phyloP scores from a whole-genome alignment of 2,888 invertebrate genomes.

The Cantharis rustica region DNA sequence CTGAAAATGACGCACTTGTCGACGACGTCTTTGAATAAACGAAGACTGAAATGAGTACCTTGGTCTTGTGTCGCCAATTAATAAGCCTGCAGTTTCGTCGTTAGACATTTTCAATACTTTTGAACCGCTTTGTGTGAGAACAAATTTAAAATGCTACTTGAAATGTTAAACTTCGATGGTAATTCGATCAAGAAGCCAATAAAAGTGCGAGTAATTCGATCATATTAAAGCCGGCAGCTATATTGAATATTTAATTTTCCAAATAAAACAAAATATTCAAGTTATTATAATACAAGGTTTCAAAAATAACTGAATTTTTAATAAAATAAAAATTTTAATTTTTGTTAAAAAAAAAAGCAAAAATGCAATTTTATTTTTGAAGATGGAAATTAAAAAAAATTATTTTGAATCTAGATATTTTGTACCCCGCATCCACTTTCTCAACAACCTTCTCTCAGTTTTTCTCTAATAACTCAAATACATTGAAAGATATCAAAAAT shows the following conservation, averaged over 20 bases:
- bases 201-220: slow-evolving; percentile 25
- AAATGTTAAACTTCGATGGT: slow-evolving; percentile 24
- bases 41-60: slow-evolving; percentile 61
- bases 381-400: too few species aligned
- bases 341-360: too few species aligned
- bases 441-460: too few species aligned
- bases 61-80: slow-evolving; percentile 53
- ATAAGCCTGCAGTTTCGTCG: slow-evolving; percentile 61
- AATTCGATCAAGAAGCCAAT: slow-evolving; percentile 46
- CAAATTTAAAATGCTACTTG: not conserved
- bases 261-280: not conserved
- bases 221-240: not conserved
- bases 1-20: slow-evolving; percentile 65
- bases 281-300: not conserved
- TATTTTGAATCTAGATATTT: too few species aligned
- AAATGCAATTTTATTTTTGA: too few species aligned
- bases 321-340: too few species aligned
- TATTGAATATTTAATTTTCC: not conserved
- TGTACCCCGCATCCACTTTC: too few species aligned
- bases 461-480: too few species aligned
- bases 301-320: too few species aligned
- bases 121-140: not conserved
- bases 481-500: too few species aligned
- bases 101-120: slow-evolving; percentile 6
- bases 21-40: slow-evolving; percentile 58